Evolutionary conservation across 2,113 vertebrate species (phyloP).

Genomic region (Indicator indicator): DNA sequence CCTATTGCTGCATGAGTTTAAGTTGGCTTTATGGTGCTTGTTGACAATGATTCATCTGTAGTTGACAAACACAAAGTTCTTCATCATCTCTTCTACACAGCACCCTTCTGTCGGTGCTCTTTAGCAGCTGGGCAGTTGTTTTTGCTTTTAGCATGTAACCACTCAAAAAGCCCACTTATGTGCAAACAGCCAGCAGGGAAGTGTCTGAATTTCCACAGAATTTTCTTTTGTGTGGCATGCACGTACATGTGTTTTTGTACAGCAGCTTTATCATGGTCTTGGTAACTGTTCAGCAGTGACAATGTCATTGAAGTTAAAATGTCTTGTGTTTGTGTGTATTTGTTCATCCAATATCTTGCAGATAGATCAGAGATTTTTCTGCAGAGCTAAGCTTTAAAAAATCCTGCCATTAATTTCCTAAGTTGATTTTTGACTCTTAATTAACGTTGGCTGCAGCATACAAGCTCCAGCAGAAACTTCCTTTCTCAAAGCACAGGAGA

Average conservation of each 20-base stretch:
- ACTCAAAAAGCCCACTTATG: conserved; percentile 15
- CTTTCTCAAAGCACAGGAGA: conserved; percentile 34
- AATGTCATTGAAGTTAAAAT: not conserved
- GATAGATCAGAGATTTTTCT: not conserved
- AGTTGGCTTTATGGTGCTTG: not conserved
- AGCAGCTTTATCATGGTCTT: not conserved
- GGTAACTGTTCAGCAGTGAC: not conserved
- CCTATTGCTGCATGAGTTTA: fast-evolving
- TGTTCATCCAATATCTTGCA: not conserved
- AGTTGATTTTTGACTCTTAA: conserved; percentile 58
- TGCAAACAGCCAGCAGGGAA: not conserved
- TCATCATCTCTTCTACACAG: not conserved
- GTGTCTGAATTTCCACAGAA: conserved; percentile 41
- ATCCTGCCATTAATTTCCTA: not conserved
- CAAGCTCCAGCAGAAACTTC: conserved; percentile 21
- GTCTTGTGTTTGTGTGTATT: not conserved
- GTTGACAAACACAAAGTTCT: not conserved
- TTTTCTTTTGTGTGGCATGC: conserved; percentile 5
- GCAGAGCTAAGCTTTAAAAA: conserved; percentile 29
- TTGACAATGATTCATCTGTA: not conserved
- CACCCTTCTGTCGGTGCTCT: conserved; percentile 1
- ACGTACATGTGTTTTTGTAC: not conserved
- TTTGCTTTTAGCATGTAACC: conserved; percentile 10
- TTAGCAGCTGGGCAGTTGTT: conserved; percentile 39
- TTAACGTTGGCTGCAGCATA: not conserved